Evolutionary conservation across 2,888 invertebrate genomes (phyloP).

Genomic region (Phengaris arion): DNA sequence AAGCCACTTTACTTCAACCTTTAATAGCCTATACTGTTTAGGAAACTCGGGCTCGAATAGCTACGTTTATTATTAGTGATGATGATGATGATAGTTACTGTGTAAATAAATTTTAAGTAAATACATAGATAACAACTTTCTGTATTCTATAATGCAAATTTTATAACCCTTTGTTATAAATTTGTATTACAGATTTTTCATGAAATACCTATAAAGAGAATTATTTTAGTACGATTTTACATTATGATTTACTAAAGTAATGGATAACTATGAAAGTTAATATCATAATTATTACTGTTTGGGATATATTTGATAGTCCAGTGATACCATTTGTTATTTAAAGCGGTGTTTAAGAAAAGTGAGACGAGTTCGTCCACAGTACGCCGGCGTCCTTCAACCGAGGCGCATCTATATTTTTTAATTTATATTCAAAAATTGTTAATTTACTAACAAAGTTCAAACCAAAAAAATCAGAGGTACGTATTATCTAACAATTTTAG

Average conservation of each 20-base stretch:
- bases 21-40: too few species aligned
- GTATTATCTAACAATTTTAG: not conserved
- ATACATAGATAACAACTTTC: too few species aligned
- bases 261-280: not conserved
- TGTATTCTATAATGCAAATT: too few species aligned
- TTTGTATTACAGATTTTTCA: too few species aligned
- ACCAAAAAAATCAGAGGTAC: conserved; percentile 7
- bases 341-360: conserved; percentile 36
- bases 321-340: conserved; percentile 29
- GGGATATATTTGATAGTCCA: not conserved
- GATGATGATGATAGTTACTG: too few species aligned
- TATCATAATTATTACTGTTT: not conserved
- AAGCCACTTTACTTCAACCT: too few species aligned
- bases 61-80: too few species aligned
- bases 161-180: too few species aligned
- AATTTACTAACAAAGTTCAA: not conserved
- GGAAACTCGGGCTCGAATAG: too few species aligned
- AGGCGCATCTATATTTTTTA: conserved; percentile 45
- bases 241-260: not conserved
- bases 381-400: conserved; percentile 49
- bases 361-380: conserved; percentile 57
- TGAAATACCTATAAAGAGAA: too few species aligned
- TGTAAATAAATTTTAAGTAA: too few species aligned
- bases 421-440: conserved; percentile 21
- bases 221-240: too few species aligned